Conservation (phyloP, 2,888 invertebrate genomes). For the Orgyia antiqua region DNA sequence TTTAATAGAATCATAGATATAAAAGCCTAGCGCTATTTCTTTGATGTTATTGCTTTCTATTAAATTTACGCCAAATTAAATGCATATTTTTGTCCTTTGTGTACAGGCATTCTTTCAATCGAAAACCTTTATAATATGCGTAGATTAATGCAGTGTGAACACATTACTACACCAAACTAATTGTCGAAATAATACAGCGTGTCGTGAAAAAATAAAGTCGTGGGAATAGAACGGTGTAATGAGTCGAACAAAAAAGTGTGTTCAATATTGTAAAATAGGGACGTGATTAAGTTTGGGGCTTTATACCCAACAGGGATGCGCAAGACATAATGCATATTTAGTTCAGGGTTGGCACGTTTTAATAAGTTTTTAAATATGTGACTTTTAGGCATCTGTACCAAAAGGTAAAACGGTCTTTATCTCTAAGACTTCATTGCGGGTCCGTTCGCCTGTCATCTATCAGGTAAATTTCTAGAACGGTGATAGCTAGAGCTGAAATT, state of each 20-base stretch:
- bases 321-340: constrained; percentile 64
- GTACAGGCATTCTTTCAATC: constrained; percentile 39
- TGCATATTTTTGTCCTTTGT: constrained; percentile 44
- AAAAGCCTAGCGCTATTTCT: too few relatives aligned
- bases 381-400: too few relatives aligned
- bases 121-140: constrained; percentile 35
- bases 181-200: constrained; percentile 54
- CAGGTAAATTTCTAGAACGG: too few relatives aligned
- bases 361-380: background rate
- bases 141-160: constrained; percentile 75
- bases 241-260: constrained; percentile 59
- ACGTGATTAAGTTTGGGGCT: constrained; percentile 65
- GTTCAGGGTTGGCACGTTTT: constrained; percentile 36
- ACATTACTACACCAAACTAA: constrained; percentile 64
- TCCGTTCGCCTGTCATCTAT: too few relatives aligned
- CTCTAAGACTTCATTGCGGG: too few relatives aligned
- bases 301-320: constrained; percentile 69
- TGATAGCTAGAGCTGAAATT: too few relatives aligned
- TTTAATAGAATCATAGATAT: too few relatives aligned
- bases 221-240: constrained; percentile 69
- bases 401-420: too few relatives aligned
- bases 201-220: constrained; percentile 51
- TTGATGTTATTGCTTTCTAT: too few relatives aligned
- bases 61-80: constrained; percentile 44
- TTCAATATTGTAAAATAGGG: constrained; percentile 60